A percentile compares a stretch with the other conserved stretches of the same genome.
These are phyloP conservation scores for Brachycybe producta DNA, from an alignment of 2,888 invertebrate species.

Conservation along the genomic window DNA sequence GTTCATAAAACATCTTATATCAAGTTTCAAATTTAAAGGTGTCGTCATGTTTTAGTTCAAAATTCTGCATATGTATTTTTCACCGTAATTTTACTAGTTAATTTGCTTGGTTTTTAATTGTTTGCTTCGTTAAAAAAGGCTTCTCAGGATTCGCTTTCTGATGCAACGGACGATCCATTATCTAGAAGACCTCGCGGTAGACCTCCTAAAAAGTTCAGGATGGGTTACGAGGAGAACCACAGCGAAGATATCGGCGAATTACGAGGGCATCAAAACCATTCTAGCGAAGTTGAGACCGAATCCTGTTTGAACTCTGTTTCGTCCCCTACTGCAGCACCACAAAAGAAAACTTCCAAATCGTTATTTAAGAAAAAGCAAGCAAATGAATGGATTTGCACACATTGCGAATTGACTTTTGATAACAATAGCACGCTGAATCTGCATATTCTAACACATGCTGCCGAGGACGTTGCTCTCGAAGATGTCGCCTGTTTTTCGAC, in stretches of 20 bases:
- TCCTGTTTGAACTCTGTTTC: neutral
- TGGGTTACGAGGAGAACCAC: neutral
- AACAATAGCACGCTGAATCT: constrained; percentile 38
- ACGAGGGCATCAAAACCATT: neutral
- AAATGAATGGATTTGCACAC: constrained; percentile 21
- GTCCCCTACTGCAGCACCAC: too few species aligned
- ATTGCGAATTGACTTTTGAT: constrained; percentile 34
- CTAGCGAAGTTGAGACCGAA: neutral
- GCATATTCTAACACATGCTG: constrained; percentile 41
- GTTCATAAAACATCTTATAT: too few species aligned
- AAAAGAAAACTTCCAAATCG: constrained; percentile 26
- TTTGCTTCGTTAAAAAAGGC: neutral
- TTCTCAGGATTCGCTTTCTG: neutral
- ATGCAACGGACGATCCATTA: neutral
- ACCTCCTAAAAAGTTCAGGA: constrained; percentile 18
- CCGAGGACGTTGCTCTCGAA: constrained; percentile 33
- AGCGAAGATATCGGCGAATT: neutral
- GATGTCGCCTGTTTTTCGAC: constrained; percentile 21
- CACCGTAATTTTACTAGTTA: too few species aligned
- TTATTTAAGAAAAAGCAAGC: constrained; percentile 32
- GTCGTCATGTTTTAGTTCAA: too few species aligned
- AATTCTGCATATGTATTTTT: too few species aligned
- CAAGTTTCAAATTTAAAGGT: too few species aligned
- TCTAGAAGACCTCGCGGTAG: constrained; percentile 4
- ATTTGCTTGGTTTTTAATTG: too few species aligned